phyloP scores from a whole-genome alignment of 2,113 vertebrate genomes.

The Rhinolophus sinicus region DNA sequence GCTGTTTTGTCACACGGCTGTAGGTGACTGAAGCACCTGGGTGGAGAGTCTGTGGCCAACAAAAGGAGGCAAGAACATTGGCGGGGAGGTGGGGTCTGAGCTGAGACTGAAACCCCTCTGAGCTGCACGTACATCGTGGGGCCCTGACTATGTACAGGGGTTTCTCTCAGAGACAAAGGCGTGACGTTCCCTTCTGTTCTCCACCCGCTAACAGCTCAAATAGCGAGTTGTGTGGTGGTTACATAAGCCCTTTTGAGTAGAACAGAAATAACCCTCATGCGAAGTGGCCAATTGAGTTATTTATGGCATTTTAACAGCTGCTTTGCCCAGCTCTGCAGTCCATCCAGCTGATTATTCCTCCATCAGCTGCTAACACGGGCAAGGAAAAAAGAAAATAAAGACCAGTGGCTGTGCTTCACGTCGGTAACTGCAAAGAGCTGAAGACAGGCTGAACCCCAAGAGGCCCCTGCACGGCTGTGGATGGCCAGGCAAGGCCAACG shows the following conservation, averaged over 20 bases:
- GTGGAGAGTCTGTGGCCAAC: neutral
- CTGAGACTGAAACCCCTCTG: neutral
- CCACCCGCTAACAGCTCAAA: neutral
- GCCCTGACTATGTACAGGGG: neutral
- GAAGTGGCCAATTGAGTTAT: slow-evolving; percentile 70
- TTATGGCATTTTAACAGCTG: slow-evolving; percentile 61
- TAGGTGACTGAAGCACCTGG: accelerated
- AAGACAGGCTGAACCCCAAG: neutral
- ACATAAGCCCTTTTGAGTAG: slow-evolving; percentile 63
- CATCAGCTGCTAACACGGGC: slow-evolving; percentile 55
- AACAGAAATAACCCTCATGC: slow-evolving; percentile 55
- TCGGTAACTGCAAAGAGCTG: slow-evolving; percentile 2
- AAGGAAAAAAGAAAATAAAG: slow-evolving; percentile 1
- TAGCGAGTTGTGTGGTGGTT: neutral
- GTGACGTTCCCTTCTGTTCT: neutral
- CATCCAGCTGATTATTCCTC: slow-evolving; percentile 52
- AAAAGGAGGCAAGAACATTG: accelerated
- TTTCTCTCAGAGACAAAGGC: neutral
- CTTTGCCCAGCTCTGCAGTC: slow-evolving; percentile 61
- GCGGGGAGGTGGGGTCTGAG: no score
- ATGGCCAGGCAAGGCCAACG: accelerated
- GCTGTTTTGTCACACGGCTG: neutral
- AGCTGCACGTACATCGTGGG: neutral
- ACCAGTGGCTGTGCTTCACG: neutral
- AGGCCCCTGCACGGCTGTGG: neutral